Evolutionary conservation across 2,113 vertebrate species (phyloP).

Genomic region (Pelodiscus sinensis): DNA sequence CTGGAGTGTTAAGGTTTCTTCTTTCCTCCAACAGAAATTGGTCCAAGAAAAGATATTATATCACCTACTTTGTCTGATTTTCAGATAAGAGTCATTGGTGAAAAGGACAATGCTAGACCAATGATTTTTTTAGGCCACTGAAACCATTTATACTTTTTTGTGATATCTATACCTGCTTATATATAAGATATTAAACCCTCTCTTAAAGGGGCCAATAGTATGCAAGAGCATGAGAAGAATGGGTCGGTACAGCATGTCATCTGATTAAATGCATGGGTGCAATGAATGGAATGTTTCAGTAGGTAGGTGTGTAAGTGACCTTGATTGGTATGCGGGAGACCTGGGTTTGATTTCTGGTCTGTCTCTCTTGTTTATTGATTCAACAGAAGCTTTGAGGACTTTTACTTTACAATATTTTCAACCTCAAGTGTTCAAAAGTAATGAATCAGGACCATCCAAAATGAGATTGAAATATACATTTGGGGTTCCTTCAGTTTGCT

Average conservation of each 20-base stretch:
- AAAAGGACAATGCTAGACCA: fast-evolving
- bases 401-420: neutral
- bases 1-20: neutral
- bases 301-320: neutral
- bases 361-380: neutral
- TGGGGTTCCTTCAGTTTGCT: fast-evolving
- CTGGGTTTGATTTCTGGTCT: fast-evolving
- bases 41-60: neutral
- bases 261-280: neutral
- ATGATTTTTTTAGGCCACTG: neutral
- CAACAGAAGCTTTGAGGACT: neutral
- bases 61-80: neutral
- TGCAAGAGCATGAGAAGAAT: neutral
- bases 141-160: neutral
- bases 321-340: neutral
- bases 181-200: fast-evolving
- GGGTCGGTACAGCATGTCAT: neutral
- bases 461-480: neutral
- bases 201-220: neutral
- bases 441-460: neutral
- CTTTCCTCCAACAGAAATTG: neutral
- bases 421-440: neutral
- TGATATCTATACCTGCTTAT: neutral
- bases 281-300: neutral
- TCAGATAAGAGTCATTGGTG: too few species aligned